Conservation (phyloP, 2,113 vertebrate species). For the Maccullochella peelii region DNA sequence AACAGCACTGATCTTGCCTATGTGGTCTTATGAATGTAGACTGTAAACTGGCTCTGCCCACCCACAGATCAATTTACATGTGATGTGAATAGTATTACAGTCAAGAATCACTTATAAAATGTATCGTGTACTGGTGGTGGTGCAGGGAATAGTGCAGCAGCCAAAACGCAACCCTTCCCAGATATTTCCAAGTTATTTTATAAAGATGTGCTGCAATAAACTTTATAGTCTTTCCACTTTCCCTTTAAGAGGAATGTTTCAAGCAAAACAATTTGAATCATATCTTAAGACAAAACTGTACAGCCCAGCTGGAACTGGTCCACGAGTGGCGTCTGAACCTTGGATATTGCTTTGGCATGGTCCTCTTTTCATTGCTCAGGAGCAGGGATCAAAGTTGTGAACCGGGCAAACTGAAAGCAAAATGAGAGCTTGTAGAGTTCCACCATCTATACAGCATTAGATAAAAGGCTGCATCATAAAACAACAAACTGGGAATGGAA, state of each 20-base stretch:
- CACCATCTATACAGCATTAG: not conserved
- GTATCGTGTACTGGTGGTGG: not conserved
- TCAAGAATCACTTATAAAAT: not conserved
- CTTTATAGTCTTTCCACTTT: not conserved
- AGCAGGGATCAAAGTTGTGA: not conserved
- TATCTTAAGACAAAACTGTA: not conserved
- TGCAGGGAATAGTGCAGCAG: not conserved
- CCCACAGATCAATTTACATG: slow-evolving; percentile 8
- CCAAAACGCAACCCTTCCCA: not conserved
- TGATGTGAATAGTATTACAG: not conserved
- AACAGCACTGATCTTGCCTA: not conserved
- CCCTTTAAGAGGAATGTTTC: not conserved
- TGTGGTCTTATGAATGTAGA: slow-evolving; percentile 2
- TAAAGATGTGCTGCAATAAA: not conserved
- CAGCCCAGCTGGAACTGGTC: too few species aligned
- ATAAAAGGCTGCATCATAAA: not conserved
- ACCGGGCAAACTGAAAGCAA: not conserved
- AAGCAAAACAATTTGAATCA: not conserved
- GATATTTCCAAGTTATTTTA: not conserved
- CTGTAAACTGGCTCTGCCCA: not conserved
- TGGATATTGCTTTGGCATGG: not conserved
- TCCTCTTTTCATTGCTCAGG: not conserved
- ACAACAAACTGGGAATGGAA: not conserved
- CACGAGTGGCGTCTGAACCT: not conserved
- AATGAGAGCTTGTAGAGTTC: not conserved